These are phyloP conservation scores for Eciton burchellii DNA, from an alignment of 1,140 invertebrate genomes.

Conservation along the genomic window DNA sequence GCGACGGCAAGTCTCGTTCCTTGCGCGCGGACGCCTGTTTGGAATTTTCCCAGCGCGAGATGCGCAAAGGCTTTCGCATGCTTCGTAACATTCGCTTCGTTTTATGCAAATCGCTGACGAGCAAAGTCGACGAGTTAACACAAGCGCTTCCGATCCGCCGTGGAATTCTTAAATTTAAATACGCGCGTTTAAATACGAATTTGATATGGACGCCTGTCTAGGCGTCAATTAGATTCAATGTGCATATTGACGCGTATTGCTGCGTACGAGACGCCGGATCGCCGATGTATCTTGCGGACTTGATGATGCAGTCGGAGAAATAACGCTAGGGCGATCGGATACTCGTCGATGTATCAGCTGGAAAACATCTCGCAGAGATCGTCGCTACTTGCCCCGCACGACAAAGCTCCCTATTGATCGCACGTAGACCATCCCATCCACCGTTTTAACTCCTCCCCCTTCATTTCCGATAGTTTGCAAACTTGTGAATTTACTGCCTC, in stretches of 20 bases:
- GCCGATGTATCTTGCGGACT: background rate
- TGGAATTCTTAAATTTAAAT: background rate
- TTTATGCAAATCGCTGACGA: slow-evolving; percentile 44
- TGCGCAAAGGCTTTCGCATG: slow-evolving; percentile 27
- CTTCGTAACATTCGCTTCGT: slow-evolving; percentile 32
- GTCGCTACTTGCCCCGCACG: slow-evolving; percentile 18
- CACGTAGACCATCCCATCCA: slow-evolving; percentile 33
- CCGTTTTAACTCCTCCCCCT: slow-evolving; percentile 9
- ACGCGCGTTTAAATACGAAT: slow-evolving; percentile 14
- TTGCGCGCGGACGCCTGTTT: slow-evolving; percentile 25
- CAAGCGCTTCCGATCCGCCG: background rate
- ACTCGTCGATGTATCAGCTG: background rate
- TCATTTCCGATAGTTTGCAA: slow-evolving; percentile 38
- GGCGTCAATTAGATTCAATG: background rate
- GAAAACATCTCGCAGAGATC: slow-evolving; percentile 28
- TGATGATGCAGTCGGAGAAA: background rate
- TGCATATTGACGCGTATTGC: too few relatives aligned
- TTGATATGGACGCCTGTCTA: background rate
- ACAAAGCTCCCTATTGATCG: slow-evolving; percentile 29
- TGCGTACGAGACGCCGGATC: background rate
- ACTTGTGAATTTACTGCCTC: slow-evolving; percentile 32
- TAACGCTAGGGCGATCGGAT: background rate
- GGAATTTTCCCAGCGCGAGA: slow-evolving; percentile 31
- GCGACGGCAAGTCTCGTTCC: background rate
- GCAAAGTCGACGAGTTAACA: slow-evolving; percentile 34